phyloP scores from a whole-genome alignment of 1,140 invertebrate genomes.

The Drosophila pandora region DNA sequence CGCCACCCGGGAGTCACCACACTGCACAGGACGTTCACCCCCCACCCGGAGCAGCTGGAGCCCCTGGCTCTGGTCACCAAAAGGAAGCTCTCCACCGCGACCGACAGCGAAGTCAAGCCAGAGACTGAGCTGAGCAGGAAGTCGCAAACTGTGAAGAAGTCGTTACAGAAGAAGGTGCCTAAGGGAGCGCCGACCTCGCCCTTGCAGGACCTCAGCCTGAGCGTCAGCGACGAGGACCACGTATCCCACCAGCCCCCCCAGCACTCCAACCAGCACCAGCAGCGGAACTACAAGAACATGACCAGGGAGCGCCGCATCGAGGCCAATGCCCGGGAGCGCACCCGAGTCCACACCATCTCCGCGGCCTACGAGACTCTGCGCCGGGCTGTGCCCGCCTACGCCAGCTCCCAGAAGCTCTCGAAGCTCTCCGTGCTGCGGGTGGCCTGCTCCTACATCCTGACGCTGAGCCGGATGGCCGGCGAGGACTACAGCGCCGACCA shows the following conservation, averaged over 20 bases:
- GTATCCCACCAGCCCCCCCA: conserved; percentile 83
- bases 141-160: conserved; percentile 17
- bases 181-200: not conserved
- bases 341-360: conserved; percentile 96
- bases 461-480: conserved; percentile 89
- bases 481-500: conserved; percentile 86
- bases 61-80: conserved; percentile 70
- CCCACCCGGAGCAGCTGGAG: conserved; percentile 72
- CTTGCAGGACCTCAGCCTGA: conserved; percentile 28
- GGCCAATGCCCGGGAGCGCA: conserved; percentile 96
- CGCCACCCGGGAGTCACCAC: conserved; percentile 84
- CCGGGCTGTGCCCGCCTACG: conserved; percentile 93
- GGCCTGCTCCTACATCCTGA: conserved; percentile 95
- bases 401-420: conserved; percentile 96
- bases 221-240: conserved; percentile 39
- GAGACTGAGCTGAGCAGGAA: conserved; percentile 7
- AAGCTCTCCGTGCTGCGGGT: conserved; percentile 96
- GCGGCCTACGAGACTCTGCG: conserved; percentile 96
- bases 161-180: conserved; percentile 17
- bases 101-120: not conserved
- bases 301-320: conserved; percentile 95
- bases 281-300: conserved; percentile 98
- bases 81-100: conserved; percentile 11
- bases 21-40: conserved; percentile 63
- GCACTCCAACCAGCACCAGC: conserved; percentile 86